Base-by-base conservation (phyloP, 2,113 vertebrate genomes). In the Grammatotria lemairii region DNA sequence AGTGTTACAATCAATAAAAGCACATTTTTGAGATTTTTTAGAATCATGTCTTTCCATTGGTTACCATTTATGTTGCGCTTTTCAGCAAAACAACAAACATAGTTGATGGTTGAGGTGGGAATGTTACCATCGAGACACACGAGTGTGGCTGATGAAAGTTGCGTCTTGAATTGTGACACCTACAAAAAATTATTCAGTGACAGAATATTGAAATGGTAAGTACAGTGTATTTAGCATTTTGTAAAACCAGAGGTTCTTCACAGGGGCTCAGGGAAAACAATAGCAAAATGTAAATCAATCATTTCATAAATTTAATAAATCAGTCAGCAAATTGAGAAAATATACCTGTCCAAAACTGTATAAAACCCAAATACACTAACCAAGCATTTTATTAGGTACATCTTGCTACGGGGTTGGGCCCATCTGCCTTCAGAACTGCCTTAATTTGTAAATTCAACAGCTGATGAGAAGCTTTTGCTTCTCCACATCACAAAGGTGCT, bases 61-160 rank as follows among this genome's bases (percentile, higher is more conserved):
- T 90, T 91, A 98, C 98, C 97, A 92, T 97, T 95, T 14, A 97
- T 84, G 33, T 94, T 90, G 81, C 96, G 93, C 79, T 97, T 96
- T 89, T 87, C 93, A 26, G 97, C 97, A n/a, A 98, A n/a, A 3
- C 92, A 95, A 87, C 97, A 98, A 85, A 98, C 23, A 0, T 98
- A 98, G 79, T 97, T 86, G 23, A 98, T 96, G 80, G 98, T 98
- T 85, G 97, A 94, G 35, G 96, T 54, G 1, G 98, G 97, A 80
- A 98, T 94, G 82, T 98, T 98, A 45, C 98, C 98, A 89, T 98
- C 98, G 1, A 98, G 92, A 93, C 97, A 97, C 80, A 98, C 51
- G 2, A 98, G 93, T 0, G 95, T 93, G 7, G 98, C 96, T 19
- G 89, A 95, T 16, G 95, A 95, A 65, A 98, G 91, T 53, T 94